Conservation (phyloP, 2,888 invertebrate species). For the Drosophila limbata region DNA sequence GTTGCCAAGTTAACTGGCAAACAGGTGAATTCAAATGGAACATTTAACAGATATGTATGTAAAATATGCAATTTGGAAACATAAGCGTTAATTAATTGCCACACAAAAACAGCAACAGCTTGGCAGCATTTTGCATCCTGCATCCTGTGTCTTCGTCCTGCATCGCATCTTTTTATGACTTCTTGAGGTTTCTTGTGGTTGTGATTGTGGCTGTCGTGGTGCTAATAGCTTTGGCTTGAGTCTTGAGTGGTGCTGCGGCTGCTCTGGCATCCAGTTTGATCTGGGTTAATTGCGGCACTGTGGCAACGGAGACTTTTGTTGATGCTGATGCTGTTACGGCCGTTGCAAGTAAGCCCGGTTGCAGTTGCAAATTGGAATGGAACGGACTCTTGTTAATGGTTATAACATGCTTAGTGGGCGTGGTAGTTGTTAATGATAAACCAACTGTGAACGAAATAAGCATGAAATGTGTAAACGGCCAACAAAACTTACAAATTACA, state of each 20-base stretch:
- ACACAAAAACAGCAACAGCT: conserved; percentile 28
- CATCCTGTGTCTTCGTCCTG: background rate
- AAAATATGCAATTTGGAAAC: conserved; percentile 33
- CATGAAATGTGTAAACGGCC: conserved; percentile 63
- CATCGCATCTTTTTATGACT: conserved; percentile 39
- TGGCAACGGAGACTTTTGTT: conserved; percentile 55
- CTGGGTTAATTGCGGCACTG: conserved; percentile 53
- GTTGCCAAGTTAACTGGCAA: background rate
- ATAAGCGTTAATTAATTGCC: conserved; percentile 35
- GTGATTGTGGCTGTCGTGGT: conserved; percentile 46
- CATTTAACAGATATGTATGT: conserved; percentile 28
- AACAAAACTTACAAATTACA: conserved; percentile 50
- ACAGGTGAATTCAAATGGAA: conserved; percentile 28
- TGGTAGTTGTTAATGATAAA: conserved; percentile 85
- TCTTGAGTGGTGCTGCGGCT: conserved; percentile 38
- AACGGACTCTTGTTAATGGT: conserved; percentile 82
- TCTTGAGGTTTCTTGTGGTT: conserved; percentile 55
- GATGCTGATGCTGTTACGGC: conserved; percentile 62
- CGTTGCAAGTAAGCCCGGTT: conserved; percentile 57
- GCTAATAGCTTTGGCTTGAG: conserved; percentile 37
- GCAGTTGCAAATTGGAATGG: conserved; percentile 56
- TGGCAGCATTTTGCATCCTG: conserved; percentile 1
- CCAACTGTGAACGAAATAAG: conserved; percentile 90
- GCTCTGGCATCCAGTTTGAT: conserved; percentile 24
- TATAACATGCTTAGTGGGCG: conserved; percentile 94